Conservation (phyloP, 2,113 vertebrate genomes). For the Dissostichus mawsoni region DNA sequence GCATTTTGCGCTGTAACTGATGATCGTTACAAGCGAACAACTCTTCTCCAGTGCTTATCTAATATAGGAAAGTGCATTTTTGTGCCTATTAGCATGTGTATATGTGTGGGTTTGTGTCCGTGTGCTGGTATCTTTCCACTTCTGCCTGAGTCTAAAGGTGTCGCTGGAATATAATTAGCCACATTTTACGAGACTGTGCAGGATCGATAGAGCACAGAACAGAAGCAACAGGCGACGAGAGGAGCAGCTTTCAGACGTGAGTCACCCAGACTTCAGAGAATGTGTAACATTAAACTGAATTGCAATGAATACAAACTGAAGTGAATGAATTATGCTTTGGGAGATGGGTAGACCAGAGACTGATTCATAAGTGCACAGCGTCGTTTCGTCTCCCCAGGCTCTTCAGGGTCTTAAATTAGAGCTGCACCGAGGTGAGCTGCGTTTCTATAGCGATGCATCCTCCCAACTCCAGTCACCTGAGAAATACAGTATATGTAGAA, state of each 20-base stretch:
- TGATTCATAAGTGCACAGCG: slow-evolving; percentile 34
- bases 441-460: slow-evolving; percentile 76
- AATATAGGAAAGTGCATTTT: slow-evolving; percentile 11
- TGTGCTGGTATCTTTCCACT: background rate
- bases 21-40: slow-evolving; percentile 35
- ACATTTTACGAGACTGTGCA: slow-evolving; percentile 11
- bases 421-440: slow-evolving; percentile 65
- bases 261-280: slow-evolving; percentile 26
- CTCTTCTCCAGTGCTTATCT: slow-evolving; percentile 11
- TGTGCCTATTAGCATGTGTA: background rate
- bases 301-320: slow-evolving; percentile 9
- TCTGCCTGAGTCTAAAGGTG: background rate
- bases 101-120: background rate
- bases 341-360: slow-evolving; percentile 50
- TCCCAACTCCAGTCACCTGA: slow-evolving; percentile 37
- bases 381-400: slow-evolving; percentile 60
- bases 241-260: slow-evolving; percentile 29
- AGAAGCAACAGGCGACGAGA: slow-evolving; percentile 6
- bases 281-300: background rate
- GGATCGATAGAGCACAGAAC: background rate
- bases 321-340: slow-evolving; percentile 39
- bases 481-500: slow-evolving; percentile 36
- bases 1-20: slow-evolving; percentile 25
- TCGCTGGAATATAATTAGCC: slow-evolving; percentile 15
- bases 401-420: slow-evolving; percentile 70